Evolutionary conservation across 2,888 invertebrate species (phyloP), one percentile per base, ranked within the genome.

Genomic region (Teinopalpus imperialis): DNA sequence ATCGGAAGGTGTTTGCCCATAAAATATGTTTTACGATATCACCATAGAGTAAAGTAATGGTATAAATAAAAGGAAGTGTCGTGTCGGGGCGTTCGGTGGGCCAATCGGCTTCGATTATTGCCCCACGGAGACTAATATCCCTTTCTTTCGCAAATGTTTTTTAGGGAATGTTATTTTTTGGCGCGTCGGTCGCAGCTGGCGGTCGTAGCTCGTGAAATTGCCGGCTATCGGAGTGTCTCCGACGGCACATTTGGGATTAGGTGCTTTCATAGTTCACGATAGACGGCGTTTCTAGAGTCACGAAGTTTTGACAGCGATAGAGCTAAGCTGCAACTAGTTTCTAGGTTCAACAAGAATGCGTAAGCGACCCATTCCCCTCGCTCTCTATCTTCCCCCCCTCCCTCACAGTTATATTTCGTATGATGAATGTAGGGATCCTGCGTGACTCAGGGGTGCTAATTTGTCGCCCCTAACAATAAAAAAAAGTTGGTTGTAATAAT

Each of bases 51-150:
- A 61, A 73, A 74, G 71, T 74, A 70, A 74, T 70, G 69, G 69
- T 70, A 81, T 81, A 81, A 82, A 83, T 82, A 81, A 81, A 77
- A 67, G 52, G 66, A 76, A 74, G 69, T 77, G 79, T 77, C 78
- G 74, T 74, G 78, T 74, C 63, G 71, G 70, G 58, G 61, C 74
- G 70, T 71, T 74, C 73, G 74, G 79, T 74, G 75, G 70, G 74
- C 72, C 88, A 75, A 89, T 89, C 87, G 88, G 81, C 78, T 82
- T 87, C 83, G 87, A 89, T 87, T 82, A 89, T 85, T 63, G 86
- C 73, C 61, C 89, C 89, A 65, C 70, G 74, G 89, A 88, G 89
- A 89, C 81, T 86, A 87, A 89, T 89, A 89, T 82, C 77, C 82
- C 69, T 81, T 82, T 82, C 82, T 81, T 83, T 81, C 64, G 73